Evolutionary conservation across 2,888 invertebrate species (phyloP), one percentile per base, ranked within the genome.

Genomic region (Agonum fuliginosum): DNA sequence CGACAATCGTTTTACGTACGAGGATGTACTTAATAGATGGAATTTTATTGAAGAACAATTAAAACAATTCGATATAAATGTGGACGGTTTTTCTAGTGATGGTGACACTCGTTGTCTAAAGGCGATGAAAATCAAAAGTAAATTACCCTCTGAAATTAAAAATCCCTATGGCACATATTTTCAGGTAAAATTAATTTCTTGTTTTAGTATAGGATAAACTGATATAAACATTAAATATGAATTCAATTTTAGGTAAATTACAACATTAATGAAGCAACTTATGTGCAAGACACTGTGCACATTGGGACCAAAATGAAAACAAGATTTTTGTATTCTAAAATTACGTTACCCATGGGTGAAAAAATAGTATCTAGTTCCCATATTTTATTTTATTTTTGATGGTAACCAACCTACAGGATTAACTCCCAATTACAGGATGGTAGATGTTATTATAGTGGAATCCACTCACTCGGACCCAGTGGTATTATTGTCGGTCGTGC

Each of bases 81-180:
- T 81, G 6, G 46, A 74, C 37, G 80, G 78, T 22, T 80, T 79
- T 72, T 75, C 81, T 48, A 69, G 79, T 24, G 81, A 81, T 78
- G 81, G 80, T 1, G 80, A 81, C 34, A 65, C 79, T 14, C 70
- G 78, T 14, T 78, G 71, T 78, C 30, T 81, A 20, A 81, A 81
- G 67, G 75, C 80, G 10, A 81, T 81, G 79, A 80, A 30, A 30
- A 46, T 76, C 8, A 27, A 19, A 34, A 14, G 34, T 22, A 41
- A 20, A 19, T 12, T 34, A 20, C 27, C 10, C 37, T 54, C 1
- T 14, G 70, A 41, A 34, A 20, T 46, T 24, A 19, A 48, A 20
- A 70, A 48, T 17, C 69, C 48, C 67, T 78, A 67, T 71, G 14
- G 22, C 30, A 14, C 41, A 10, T 41, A 41, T 41, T 41, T 41